phyloP scores from a whole-genome alignment of 92 coral and sea anemone genomes.

The Zoanthus gigantus region DNA sequence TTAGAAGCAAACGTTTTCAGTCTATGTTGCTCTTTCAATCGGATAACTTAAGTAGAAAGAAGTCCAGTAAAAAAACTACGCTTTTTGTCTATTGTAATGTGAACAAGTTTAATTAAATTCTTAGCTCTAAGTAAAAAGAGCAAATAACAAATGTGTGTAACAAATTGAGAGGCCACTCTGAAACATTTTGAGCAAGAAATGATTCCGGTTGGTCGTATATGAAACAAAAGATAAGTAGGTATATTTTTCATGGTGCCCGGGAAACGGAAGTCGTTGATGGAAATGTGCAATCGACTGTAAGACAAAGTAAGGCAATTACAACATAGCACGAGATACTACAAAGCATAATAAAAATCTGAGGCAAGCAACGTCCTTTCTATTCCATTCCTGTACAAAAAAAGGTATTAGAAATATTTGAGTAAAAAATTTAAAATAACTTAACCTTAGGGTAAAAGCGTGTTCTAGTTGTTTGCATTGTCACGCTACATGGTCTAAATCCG shows the following conservation, averaged over 20 bases:
- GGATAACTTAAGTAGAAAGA: too few species aligned
- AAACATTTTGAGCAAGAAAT: too few species aligned
- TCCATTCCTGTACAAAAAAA: conserved; percentile 12
- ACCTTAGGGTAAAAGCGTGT: neutral
- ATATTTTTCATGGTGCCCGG: neutral
- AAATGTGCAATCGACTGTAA: neutral
- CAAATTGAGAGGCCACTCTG: too few species aligned
- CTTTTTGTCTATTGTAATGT: too few species aligned
- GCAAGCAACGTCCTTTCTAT: neutral
- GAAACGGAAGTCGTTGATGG: conserved; percentile 35
- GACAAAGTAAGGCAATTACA: neutral
- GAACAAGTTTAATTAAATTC: too few species aligned
- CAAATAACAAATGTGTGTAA: too few species aligned
- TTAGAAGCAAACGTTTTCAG: too few species aligned
- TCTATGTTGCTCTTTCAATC: too few species aligned
- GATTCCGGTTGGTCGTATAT: too few species aligned
- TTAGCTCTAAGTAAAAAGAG: too few species aligned
- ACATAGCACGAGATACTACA: neutral
- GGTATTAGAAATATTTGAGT: neutral
- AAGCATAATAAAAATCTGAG: neutral
- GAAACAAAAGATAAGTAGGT: too few species aligned
- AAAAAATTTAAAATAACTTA: neutral
- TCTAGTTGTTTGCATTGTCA: neutral
- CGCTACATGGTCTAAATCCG: neutral
- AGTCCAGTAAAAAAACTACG: too few species aligned